Percentiles rank a stretch among this genome's conserved stretches.
Conservation (phyloP, 2,113 vertebrate genomes). For the Lonchura striata region DNA sequence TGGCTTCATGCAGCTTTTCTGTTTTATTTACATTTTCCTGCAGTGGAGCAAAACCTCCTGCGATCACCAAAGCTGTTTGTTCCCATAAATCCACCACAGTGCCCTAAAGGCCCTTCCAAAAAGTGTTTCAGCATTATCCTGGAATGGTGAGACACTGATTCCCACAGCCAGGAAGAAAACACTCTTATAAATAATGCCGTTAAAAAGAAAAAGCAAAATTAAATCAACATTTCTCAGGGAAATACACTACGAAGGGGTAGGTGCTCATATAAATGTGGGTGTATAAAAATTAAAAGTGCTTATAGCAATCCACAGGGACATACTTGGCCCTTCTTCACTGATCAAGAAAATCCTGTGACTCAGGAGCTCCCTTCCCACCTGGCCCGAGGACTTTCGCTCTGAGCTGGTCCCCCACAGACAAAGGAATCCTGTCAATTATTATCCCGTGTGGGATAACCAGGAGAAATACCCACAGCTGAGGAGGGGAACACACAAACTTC, state of each 20-base stretch:
- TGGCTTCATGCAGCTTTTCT: neutral
- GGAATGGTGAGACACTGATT: neutral
- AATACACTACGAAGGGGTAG: neutral
- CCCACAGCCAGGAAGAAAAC: neutral
- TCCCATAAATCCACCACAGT: rapidly evolving
- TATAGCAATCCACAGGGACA: neutral
- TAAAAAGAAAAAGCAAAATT: neutral
- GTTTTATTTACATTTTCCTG: neutral
- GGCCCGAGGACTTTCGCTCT: neutral
- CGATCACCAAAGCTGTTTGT: neutral
- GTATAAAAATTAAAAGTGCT: neutral
- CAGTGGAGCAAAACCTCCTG: neutral
- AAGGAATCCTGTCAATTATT: slow-evolving; percentile 21
- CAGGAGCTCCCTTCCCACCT: neutral
- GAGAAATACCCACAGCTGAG: neutral
- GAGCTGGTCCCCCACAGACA: neutral
- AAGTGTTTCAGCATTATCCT: neutral
- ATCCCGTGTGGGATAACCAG: neutral
- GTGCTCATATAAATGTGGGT: rapidly evolving
- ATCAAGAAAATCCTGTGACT: neutral
- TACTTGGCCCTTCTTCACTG: neutral
- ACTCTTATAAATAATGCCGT: rapidly evolving
- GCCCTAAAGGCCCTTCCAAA: neutral
- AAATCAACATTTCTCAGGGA: neutral
- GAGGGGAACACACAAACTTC: neutral